phyloP scores from a whole-genome alignment of 1,140 invertebrate species.

The Panagrolaimus sp. region DNA sequence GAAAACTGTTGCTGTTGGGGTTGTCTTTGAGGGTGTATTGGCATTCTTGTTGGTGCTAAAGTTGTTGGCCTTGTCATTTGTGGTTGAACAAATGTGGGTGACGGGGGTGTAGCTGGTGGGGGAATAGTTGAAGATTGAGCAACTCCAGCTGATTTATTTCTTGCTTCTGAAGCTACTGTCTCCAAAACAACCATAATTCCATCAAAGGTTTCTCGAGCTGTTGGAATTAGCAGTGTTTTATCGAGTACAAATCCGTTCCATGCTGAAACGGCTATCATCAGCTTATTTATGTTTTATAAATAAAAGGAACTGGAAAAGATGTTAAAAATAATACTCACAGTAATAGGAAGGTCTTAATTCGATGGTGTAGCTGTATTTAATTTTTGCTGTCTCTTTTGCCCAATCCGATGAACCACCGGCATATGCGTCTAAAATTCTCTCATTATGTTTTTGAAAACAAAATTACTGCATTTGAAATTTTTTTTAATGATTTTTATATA shows the following conservation, averaged over 20 bases:
- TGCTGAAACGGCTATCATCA: slow-evolving; percentile 22
- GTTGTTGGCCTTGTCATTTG: neutral
- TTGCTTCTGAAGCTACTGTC: slow-evolving; percentile 27
- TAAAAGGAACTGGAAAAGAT: too few species aligned
- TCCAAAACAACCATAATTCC: slow-evolving; percentile 59
- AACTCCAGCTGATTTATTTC: neutral
- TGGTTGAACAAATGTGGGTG: neutral
- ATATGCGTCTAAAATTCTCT: slow-evolving; percentile 44
- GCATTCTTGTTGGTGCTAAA: too few species aligned
- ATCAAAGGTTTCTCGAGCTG: slow-evolving; percentile 71
- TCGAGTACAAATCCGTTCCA: slow-evolving; percentile 62
- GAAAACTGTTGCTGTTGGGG: neutral
- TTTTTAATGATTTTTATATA: too few species aligned
- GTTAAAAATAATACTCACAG: slow-evolving; percentile 21
- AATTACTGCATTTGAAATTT: too few species aligned
- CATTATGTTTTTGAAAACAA: too few species aligned
- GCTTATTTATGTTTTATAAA: too few species aligned
- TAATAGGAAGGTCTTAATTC: slow-evolving; percentile 48
- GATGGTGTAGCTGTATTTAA: slow-evolving; percentile 57
- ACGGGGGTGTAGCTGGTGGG: neutral
- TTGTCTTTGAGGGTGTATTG: too few species aligned
- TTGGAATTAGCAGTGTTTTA: slow-evolving; percentile 65
- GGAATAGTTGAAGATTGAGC: neutral
- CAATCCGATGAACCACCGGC: slow-evolving; percentile 53
- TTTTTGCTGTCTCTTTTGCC: slow-evolving; percentile 53